A percentile compares a stretch with the other conserved stretches of the same genome.
These are phyloP conservation scores for Rhinogobio ventralis DNA, from an alignment of 2,797 vertebrate species.

Conservation along the genomic window DNA sequence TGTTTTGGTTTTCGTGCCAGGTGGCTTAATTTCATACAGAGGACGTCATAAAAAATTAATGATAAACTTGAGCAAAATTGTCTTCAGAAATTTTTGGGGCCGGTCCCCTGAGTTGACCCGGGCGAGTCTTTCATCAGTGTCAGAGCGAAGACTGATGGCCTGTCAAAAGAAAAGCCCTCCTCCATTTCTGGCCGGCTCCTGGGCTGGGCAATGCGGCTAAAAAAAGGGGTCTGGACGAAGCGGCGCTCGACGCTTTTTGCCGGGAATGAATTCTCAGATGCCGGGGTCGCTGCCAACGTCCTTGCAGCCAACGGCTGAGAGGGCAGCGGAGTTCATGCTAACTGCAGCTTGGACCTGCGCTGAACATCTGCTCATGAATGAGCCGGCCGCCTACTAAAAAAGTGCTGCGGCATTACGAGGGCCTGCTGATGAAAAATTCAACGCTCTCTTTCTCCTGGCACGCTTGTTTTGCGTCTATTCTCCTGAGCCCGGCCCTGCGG, in stretches of 20 bases:
- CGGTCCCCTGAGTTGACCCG: slow-evolving; percentile 73
- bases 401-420: slow-evolving; percentile 74
- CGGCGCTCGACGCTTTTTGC: slow-evolving; percentile 78
- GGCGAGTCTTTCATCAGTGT: slow-evolving; percentile 80
- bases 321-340: slow-evolving; percentile 96
- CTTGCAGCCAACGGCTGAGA: slow-evolving; percentile 90
- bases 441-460: slow-evolving; percentile 94
- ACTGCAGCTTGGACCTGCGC: slow-evolving; percentile 91
- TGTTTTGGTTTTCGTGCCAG: slow-evolving; percentile 45
- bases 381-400: slow-evolving; percentile 88
- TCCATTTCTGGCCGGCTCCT: slow-evolving; percentile 79
- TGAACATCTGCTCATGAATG: slow-evolving; percentile 99
- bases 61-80: slow-evolving; percentile 71
- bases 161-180: slow-evolving; percentile 75
- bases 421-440: slow-evolving; percentile 97
- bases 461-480: slow-evolving; percentile 95
- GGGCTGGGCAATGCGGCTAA: slow-evolving; percentile 79
- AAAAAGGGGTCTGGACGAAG: slow-evolving; percentile 69
- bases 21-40: slow-evolving; percentile 57
- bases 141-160: slow-evolving; percentile 85
- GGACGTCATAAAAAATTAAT: slow-evolving; percentile 66
- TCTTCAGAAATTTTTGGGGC: slow-evolving; percentile 75
- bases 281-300: slow-evolving; percentile 92
- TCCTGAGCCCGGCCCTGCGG: slow-evolving; percentile 89
- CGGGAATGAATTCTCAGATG: slow-evolving; percentile 87